These are phyloP conservation scores for Apomyelois bistriatella DNA, from an alignment of 2,888 invertebrate species.

Conservation along the genomic window DNA sequence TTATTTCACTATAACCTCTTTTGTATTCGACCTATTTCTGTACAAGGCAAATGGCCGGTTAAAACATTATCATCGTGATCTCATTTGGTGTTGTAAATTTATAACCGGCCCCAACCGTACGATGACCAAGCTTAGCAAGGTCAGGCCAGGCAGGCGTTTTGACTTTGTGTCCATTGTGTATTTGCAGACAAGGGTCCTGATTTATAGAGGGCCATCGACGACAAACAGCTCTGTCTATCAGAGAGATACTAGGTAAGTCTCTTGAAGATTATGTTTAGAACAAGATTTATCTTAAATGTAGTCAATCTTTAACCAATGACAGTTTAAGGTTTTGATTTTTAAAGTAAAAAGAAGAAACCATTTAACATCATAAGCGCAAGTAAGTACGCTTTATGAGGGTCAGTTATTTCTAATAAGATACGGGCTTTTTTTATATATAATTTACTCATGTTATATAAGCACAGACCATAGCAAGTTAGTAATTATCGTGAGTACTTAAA, in stretches of 20 bases:
- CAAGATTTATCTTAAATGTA: not conserved
- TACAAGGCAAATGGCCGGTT: constrained; percentile 22
- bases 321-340: not conserved
- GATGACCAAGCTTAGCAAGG: constrained; percentile 20
- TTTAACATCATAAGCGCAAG: too few species aligned
- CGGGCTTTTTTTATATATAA: too few species aligned
- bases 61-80: constrained; percentile 26
- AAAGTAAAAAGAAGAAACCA: too few species aligned
- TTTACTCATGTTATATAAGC: too few species aligned
- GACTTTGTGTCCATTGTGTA: constrained; percentile 46
- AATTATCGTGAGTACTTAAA: too few species aligned
- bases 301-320: constrained; percentile 5
- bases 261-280: constrained; percentile 11
- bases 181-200: constrained; percentile 65
- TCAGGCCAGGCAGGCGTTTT: constrained; percentile 37
- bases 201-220: constrained; percentile 60
- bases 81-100: constrained; percentile 32
- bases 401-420: too few species aligned
- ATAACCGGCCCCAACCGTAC: constrained; percentile 21
- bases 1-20: not conserved
- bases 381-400: too few species aligned
- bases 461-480: too few species aligned
- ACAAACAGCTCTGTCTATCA: constrained; percentile 37
- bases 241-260: constrained; percentile 6
- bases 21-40: not conserved